Conservation (phyloP, 1,140 invertebrate species). For the Cepaea nemoralis region DNA sequence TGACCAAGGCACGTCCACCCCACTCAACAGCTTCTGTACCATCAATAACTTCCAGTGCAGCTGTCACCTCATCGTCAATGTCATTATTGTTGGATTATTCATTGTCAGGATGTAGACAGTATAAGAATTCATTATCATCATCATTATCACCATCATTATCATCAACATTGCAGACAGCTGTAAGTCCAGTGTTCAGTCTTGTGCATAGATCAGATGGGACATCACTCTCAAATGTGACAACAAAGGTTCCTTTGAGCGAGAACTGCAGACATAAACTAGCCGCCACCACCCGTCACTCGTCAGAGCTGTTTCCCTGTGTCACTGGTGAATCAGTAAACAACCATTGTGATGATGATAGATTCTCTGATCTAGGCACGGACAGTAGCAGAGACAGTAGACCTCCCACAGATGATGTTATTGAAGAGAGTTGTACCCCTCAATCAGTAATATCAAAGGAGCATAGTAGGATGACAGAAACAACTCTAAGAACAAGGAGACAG, state of each 20-base stretch:
- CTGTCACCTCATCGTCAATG: neutral
- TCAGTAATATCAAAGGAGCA: slow-evolving; percentile 6
- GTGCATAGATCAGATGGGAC: neutral
- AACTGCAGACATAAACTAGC: neutral
- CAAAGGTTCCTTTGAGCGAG: neutral
- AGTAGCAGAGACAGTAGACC: neutral
- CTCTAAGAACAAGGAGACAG: neutral
- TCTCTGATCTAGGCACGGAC: too few species aligned
- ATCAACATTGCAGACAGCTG: neutral
- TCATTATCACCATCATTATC: neutral
- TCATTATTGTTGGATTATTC: neutral
- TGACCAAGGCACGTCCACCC: neutral
- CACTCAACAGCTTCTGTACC: neutral
- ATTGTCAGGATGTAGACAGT: neutral
- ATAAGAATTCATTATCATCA: neutral
- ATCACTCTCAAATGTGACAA: neutral
- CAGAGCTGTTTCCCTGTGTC: neutral
- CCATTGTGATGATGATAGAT: neutral
- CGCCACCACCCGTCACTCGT: neutral
- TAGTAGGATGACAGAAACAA: slow-evolving; percentile 1
- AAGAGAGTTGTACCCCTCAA: slow-evolving; percentile 13
- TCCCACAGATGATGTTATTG: too few species aligned
- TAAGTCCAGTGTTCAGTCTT: neutral
- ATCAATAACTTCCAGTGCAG: neutral
- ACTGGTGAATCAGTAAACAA: neutral